Conservation (phyloP, 2,797 vertebrate genomes). For the Hyperoplus immaculatus region DNA sequence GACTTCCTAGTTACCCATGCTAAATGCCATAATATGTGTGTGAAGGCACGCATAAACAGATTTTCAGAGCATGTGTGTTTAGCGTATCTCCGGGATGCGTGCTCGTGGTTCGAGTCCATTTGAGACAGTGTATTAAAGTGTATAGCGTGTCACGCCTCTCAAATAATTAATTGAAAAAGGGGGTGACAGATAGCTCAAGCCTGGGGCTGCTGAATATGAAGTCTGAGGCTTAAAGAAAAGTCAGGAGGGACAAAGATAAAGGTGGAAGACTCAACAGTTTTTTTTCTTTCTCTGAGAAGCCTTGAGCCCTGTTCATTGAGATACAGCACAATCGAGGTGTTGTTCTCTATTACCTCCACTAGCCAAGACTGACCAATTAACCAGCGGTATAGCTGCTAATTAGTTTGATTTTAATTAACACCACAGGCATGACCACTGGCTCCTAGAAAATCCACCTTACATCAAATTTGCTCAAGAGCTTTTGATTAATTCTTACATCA, state of each 20-base stretch:
- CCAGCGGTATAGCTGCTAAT: slow-evolving; percentile 46
- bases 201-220: slow-evolving; percentile 76
- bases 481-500: slow-evolving; percentile 43
- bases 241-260: slow-evolving; percentile 77
- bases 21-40: slow-evolving; percentile 43
- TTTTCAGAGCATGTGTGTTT: slow-evolving; percentile 22
- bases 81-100: background rate
- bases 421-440: slow-evolving; percentile 38
- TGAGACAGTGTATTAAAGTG: slow-evolving; percentile 50
- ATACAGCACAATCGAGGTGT: slow-evolving; percentile 40
- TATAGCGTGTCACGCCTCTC: slow-evolving; percentile 52
- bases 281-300: slow-evolving; percentile 56
- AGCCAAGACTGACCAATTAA: slow-evolving; percentile 58
- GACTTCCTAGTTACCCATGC: slow-evolving; percentile 54
- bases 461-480: slow-evolving; percentile 30
- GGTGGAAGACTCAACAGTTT: slow-evolving; percentile 66
- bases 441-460: slow-evolving; percentile 23
- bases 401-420: slow-evolving; percentile 60
- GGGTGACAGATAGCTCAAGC: slow-evolving; percentile 67
- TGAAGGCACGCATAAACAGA: slow-evolving; percentile 32
- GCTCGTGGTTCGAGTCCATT: slow-evolving; percentile 40
- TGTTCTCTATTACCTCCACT: slow-evolving; percentile 52
- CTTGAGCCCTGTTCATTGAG: slow-evolving; percentile 49
- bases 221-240: slow-evolving; percentile 73
- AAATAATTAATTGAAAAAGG: slow-evolving; percentile 71